Evolutionary conservation across 2,113 vertebrate genomes (phyloP).

Genomic region (Hystrix brachyura): DNA sequence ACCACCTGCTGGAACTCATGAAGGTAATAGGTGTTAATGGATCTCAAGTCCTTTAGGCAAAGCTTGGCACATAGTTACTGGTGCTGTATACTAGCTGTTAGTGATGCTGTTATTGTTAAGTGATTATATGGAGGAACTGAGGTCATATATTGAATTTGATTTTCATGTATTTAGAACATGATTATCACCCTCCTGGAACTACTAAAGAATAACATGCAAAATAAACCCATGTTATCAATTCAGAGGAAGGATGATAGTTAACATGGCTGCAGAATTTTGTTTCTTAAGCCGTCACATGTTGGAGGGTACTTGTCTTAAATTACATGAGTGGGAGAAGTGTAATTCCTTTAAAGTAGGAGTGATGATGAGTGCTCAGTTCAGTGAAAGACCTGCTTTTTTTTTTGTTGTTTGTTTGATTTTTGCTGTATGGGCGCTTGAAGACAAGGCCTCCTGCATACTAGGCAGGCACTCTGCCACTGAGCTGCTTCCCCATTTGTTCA

Average conservation of each 20-base stretch:
- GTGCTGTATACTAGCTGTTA: background rate
- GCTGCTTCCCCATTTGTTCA: background rate
- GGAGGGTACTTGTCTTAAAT: background rate
- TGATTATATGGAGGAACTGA: background rate
- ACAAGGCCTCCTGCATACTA: background rate
- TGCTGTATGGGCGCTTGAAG: background rate
- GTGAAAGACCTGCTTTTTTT: background rate
- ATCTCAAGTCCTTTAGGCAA: background rate
- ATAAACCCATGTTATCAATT: background rate
- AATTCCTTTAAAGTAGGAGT: background rate
- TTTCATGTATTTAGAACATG: background rate
- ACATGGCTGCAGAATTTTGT: background rate
- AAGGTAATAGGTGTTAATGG: background rate
- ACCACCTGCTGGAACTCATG: background rate
- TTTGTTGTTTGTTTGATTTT: background rate
- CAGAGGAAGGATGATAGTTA: background rate
- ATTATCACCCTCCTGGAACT: background rate
- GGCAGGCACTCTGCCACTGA: background rate
- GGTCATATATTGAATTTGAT: background rate
- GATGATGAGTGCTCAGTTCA: background rate
- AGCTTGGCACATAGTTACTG: background rate
- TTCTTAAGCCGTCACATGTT: background rate
- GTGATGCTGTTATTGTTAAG: background rate
- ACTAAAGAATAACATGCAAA: background rate
- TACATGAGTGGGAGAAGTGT: background rate